Base-by-base conservation (phyloP, 1,140 invertebrate species). In the Lerema accius region DNA sequence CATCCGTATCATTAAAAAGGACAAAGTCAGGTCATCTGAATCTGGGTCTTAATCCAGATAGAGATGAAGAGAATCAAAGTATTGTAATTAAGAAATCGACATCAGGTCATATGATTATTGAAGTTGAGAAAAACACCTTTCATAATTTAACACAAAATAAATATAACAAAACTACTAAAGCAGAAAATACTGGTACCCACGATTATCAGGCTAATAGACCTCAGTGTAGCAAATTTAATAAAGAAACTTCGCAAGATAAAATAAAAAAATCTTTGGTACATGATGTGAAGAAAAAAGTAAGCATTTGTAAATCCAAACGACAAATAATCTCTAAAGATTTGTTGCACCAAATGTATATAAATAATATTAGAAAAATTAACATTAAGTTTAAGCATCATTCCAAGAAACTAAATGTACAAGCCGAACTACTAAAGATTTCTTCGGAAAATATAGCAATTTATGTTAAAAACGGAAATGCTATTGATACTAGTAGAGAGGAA, bases 41-140 rank as follows among this genome's bases (percentile, higher is more conserved):
- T 26, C 37, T 76, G 14, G 48, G 65, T 45, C 71, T 80, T 26
- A 56, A 65, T 46, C 45, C 19, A 35, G 40, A 17, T 26, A 40
- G 14, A 10, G 16, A 37, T n/a, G 2, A 43, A 14, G 43, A 49
- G 17, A 40, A 32, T 26, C 50, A 69, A 43, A 72, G 50, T 61
- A 60, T 77, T 51, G 32, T 46, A 39, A 56, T 73, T 7, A 71
- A 71, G 26, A 71, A 50, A 16, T 70, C 76, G 16, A 45, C 61
- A 19, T 77, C 73, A 4, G 80, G 73, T 32, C 70, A 64, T 39
- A 65, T 71, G 13, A 28, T 67, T 39, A 59, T 80, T 50, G 63
- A 74, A 60, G 50, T 69, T n/a, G 40, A 71, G 46, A 69, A 80
- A 42, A 55, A 49, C 10, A 49, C 66, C 39, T 42, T 73, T 1